Evolutionary conservation across 2,888 invertebrate genomes (phyloP).

Genomic region (Orthosia cruda): DNA sequence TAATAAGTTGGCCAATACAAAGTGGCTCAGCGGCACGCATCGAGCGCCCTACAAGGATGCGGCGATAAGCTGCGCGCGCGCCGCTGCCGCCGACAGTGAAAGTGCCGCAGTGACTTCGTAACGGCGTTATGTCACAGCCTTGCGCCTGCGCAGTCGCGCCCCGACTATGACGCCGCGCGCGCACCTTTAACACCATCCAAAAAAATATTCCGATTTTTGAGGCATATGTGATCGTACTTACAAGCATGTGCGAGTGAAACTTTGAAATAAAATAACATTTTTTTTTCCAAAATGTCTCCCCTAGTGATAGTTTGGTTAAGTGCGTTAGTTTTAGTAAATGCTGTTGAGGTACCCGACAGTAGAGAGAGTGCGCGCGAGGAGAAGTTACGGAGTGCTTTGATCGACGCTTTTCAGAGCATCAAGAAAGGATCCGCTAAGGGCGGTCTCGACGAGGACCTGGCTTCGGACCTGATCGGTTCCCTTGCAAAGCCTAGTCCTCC

Average conservation of each 20-base stretch:
- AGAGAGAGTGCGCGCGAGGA: slow-evolving; percentile 86
- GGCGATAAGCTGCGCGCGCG: slow-evolving; percentile 71
- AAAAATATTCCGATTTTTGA: slow-evolving; percentile 36
- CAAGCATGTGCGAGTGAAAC: slow-evolving; percentile 81
- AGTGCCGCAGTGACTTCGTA: slow-evolving; percentile 85
- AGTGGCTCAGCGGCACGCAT: slow-evolving; percentile 64
- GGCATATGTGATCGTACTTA: slow-evolving; percentile 47
- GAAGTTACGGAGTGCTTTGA: slow-evolving; percentile 86
- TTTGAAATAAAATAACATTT: slow-evolving; percentile 31
- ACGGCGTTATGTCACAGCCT: slow-evolving; percentile 88
- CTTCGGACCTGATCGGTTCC: slow-evolving; percentile 85
- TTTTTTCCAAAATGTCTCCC: slow-evolving; percentile 80
- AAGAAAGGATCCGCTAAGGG: slow-evolving; percentile 87
- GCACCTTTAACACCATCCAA: slow-evolving; percentile 68
- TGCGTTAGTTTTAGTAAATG: slow-evolving; percentile 79
- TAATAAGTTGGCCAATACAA: slow-evolving; percentile 58
- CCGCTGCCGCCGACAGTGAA: slow-evolving; percentile 83
- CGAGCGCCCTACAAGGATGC: slow-evolving; percentile 78
- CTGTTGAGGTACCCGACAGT: slow-evolving; percentile 79
- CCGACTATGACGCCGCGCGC: slow-evolving; percentile 87
- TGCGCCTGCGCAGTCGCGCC: slow-evolving; percentile 78
- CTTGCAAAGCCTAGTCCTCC: slow-evolving; percentile 72
- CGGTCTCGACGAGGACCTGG: slow-evolving; percentile 83
- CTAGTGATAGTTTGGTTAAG: slow-evolving; percentile 84
- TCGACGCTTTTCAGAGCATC: slow-evolving; percentile 89